These are phyloP conservation scores for Poecilia latipinna DNA, from an alignment of 2,113 vertebrate species.

Conservation along the genomic window DNA sequence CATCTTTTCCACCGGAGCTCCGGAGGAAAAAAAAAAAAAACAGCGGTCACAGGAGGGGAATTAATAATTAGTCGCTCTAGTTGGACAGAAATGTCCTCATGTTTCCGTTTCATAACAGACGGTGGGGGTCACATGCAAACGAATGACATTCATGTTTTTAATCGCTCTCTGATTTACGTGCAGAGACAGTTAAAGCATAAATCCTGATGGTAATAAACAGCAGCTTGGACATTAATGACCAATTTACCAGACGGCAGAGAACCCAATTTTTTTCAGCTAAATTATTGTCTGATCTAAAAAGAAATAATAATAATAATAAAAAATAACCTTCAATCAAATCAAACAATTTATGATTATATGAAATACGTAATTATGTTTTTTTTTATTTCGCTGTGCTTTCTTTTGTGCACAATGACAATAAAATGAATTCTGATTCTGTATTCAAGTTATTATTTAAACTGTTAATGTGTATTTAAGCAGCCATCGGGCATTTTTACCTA, in stretches of 20 bases:
- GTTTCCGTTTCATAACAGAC: slow-evolving; percentile 40
- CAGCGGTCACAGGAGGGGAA: neutral
- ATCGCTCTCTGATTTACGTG: neutral
- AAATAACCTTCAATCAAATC: neutral
- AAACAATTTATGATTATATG: neutral
- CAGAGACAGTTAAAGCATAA: neutral
- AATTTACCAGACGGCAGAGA: too few relatives aligned
- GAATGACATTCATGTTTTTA: slow-evolving; percentile 30
- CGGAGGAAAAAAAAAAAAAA: neutral
- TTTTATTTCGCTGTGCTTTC: too few relatives aligned
- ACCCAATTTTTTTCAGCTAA: too few relatives aligned
- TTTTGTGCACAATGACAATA: too few relatives aligned
- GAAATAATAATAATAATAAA: too few relatives aligned
- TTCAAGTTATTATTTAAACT: neutral
- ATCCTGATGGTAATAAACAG: too few relatives aligned
- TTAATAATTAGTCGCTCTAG: slow-evolving; percentile 25
- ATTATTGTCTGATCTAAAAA: neutral
- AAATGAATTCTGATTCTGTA: too few relatives aligned
- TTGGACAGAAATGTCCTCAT: slow-evolving; percentile 13
- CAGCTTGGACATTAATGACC: too few relatives aligned
- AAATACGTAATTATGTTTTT: neutral
- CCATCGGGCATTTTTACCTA: too few relatives aligned
- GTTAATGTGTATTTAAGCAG: too few relatives aligned
- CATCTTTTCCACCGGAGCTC: slow-evolving; percentile 53
- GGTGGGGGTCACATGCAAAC: slow-evolving; percentile 20